Evolutionary conservation across 1,140 invertebrate genomes (phyloP).

Genomic region (Caerostris extrusa): DNA sequence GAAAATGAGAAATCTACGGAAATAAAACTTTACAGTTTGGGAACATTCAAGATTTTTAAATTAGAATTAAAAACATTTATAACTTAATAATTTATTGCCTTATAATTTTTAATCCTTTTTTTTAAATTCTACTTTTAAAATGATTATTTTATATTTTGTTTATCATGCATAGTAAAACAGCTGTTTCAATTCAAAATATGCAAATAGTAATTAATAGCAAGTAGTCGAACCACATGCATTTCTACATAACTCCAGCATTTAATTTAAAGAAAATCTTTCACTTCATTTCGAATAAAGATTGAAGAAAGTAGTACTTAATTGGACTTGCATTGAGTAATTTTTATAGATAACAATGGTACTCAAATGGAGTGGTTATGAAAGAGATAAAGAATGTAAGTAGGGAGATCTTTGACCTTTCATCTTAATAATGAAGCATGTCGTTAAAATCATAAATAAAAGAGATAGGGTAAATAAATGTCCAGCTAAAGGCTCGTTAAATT

Average conservation of each 20-base stretch:
- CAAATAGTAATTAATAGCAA: no score
- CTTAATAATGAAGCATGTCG: conserved; percentile 1
- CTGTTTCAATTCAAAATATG: no score
- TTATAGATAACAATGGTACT: neutral
- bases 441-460: conserved; percentile 8
- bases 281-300: neutral
- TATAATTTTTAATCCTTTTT: no score
- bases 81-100: no score
- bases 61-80: no score
- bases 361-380: neutral
- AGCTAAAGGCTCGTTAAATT: conserved; percentile 1
- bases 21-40: no score
- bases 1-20: no score
- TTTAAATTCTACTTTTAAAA: no score
- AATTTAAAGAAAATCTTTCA: neutral
- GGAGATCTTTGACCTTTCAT: neutral
- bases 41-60: no score
- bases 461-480: neutral
- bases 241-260: neutral
- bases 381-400: neutral
- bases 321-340: neutral
- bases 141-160: no score
- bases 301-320: neutral
- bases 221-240: no score
- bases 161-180: no score